Base-by-base conservation (phyloP, 2,113 vertebrate species). In the Epinephelus cyanopodus region DNA sequence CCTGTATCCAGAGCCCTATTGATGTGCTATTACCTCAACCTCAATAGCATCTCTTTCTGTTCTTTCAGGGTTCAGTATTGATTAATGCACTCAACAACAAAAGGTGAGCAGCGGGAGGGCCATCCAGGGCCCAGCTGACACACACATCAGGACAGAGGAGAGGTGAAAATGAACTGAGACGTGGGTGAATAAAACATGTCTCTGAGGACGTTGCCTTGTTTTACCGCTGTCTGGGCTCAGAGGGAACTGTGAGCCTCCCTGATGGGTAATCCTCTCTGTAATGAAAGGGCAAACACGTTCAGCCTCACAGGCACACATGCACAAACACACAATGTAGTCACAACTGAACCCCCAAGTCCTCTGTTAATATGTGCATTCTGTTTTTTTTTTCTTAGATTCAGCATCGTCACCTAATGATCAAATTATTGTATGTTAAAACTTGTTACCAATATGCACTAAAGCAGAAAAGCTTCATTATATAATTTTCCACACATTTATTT, bases 131-230 rank as follows among this genome's bases (percentile, higher is more conserved):
- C 50, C 79, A 87, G 81, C 90, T 88, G 89, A 91, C 76, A 62
- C 77, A 77, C 77, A 78, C 87, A 76, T 82, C 76, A 81, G 82
- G 65, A 76, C 79, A 47, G 79, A 89, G 27, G 65, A 79, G 82
- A 87, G 82, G 88, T 90, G 92, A 93, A 90, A 93, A 94, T 93
- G 47, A 92, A 88, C 76, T 73, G 76, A 87, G 89, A 90, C 67
- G 18, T 63, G 77, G 86, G 70, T 86, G 86, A 92, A 92, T 87
- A 83, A 89, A 90, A 90, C 80, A 84, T 83, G 90, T 86, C 90
- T 91, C 90, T 6, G 58, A 79, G 82, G 92, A 91, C 65, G 50
- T 11, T 72, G 74, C 79, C 85, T 89, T 86, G 82, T 88, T 92
- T 76, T 45, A 76, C 54, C 33, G 47, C 54, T 86, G 77, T 68